Evolutionary conservation across 2,797 vertebrate species (phyloP).

Genomic region (Oreonectes daqikongensis): DNA sequence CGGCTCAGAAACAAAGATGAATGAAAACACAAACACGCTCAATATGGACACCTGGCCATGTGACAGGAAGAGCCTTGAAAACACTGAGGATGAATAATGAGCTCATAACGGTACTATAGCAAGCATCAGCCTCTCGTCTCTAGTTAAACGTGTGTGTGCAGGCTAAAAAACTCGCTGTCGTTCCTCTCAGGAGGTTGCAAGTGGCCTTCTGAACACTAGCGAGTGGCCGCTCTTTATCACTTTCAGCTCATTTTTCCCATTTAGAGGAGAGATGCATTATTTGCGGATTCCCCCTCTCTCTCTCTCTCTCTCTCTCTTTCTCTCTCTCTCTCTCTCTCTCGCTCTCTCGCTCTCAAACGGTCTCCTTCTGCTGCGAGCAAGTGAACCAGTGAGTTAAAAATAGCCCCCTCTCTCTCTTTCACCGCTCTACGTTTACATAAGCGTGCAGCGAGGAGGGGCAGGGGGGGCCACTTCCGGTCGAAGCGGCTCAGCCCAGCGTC

Average conservation of each 20-base stretch:
- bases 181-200: slow-evolving; percentile 5
- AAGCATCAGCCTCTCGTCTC: background rate
- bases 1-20: background rate
- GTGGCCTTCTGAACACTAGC: background rate
- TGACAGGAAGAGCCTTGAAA: slow-evolving; percentile 35
- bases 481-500: slow-evolving; percentile 74
- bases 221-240: background rate
- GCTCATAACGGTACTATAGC: slow-evolving; percentile 19
- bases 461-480: slow-evolving; percentile 77
- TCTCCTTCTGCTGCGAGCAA: slow-evolving; percentile 44
- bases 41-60: slow-evolving; percentile 18
- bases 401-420: slow-evolving; percentile 66
- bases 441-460: slow-evolving; percentile 71
- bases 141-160: background rate
- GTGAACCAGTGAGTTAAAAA: slow-evolving; percentile 75
- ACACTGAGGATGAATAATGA: slow-evolving; percentile 20
- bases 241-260: background rate
- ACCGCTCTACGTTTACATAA: slow-evolving; percentile 75
- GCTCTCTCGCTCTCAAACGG: too few relatives aligned
- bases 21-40: slow-evolving; percentile 1
- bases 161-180: background rate
- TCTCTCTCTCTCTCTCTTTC: too few relatives aligned
- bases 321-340: too few relatives aligned
- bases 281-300: slow-evolving; percentile 4
- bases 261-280: background rate